phyloP scores from a whole-genome alignment of 2,113 vertebrate genomes.

The Pontoporia blainvillei region DNA sequence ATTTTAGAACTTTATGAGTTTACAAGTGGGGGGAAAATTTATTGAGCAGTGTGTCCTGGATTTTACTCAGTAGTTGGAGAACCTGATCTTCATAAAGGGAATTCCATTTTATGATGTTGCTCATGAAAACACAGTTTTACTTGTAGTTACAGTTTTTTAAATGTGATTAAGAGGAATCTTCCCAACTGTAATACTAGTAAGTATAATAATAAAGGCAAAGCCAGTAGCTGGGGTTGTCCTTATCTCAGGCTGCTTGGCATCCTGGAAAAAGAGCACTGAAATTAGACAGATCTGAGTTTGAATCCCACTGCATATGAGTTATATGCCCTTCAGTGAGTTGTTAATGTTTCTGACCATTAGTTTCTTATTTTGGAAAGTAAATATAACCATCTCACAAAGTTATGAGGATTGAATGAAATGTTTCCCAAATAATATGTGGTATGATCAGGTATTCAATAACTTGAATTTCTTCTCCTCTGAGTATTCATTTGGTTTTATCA shows the following conservation, averaged over 20 bases:
- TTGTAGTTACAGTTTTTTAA: constrained; percentile 6
- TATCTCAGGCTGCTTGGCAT: background rate
- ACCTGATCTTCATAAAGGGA: background rate
- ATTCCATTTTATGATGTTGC: background rate
- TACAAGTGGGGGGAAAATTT: background rate
- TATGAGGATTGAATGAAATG: background rate
- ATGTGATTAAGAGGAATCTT: background rate
- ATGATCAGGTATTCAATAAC: background rate
- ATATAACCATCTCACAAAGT: background rate
- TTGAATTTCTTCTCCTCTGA: background rate
- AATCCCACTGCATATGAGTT: background rate
- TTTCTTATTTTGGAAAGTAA: constrained; percentile 13
- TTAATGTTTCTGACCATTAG: background rate
- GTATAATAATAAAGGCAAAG: constrained; percentile 20
- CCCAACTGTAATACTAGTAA: constrained; percentile 5
- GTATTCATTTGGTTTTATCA: constrained; percentile 4
- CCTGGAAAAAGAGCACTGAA: background rate
- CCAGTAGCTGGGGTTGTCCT: background rate
- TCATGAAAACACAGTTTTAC: constrained; percentile 29
- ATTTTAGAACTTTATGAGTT: constrained; percentile 2
- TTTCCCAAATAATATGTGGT: background rate
- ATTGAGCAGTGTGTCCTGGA: background rate
- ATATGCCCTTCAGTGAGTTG: background rate
- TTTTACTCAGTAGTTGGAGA: constrained; percentile 4
- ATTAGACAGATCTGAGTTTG: background rate